These are phyloP conservation scores for Pyrocephalus nanus DNA, from an alignment of 2,797 vertebrate species.

Conservation along the genomic window DNA sequence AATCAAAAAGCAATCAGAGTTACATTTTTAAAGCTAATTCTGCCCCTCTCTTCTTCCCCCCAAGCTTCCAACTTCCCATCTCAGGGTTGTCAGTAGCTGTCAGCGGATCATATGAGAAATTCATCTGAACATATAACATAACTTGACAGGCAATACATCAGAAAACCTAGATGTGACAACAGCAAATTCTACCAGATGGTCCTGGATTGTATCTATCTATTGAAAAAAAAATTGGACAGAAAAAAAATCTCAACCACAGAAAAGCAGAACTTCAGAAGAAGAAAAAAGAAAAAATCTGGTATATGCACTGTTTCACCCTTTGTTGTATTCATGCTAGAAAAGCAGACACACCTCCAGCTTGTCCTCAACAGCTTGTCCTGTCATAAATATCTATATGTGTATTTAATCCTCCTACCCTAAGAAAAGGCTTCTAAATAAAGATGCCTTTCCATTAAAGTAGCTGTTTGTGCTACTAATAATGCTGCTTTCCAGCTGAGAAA, in stretches of 20 bases:
- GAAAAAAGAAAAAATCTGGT: not conserved
- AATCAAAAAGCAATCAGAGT: not conserved
- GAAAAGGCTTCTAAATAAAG: not conserved
- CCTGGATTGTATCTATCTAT: conserved; percentile 19
- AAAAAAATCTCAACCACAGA: not conserved
- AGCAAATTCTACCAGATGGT: conserved; percentile 57
- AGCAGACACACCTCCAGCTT: not conserved
- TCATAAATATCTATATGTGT: not conserved
- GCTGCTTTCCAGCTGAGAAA: not conserved
- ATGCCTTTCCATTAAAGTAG: not conserved
- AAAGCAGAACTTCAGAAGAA: not conserved
- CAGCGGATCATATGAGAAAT: conserved; percentile 42
- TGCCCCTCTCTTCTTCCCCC: not conserved
- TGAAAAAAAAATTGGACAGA: not conserved
- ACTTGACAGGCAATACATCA: conserved; percentile 68
- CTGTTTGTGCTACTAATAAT: not conserved
- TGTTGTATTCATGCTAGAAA: not conserved
- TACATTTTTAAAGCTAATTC: conserved; percentile 2
- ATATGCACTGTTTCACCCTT: not conserved
- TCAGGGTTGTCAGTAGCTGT: conserved; percentile 44
- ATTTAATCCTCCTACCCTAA: not conserved
- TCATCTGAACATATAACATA: conserved; percentile 33
- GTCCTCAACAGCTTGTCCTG: not conserved
- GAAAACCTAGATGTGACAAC: conserved; percentile 54
- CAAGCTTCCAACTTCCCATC: conserved; percentile 10